Evolutionary conservation across 37 sponge, comb jelly and placozoan genomes (phyloP), one percentile per base, ranked within the genome.

Genomic region (Oscarella lobularis): DNA sequence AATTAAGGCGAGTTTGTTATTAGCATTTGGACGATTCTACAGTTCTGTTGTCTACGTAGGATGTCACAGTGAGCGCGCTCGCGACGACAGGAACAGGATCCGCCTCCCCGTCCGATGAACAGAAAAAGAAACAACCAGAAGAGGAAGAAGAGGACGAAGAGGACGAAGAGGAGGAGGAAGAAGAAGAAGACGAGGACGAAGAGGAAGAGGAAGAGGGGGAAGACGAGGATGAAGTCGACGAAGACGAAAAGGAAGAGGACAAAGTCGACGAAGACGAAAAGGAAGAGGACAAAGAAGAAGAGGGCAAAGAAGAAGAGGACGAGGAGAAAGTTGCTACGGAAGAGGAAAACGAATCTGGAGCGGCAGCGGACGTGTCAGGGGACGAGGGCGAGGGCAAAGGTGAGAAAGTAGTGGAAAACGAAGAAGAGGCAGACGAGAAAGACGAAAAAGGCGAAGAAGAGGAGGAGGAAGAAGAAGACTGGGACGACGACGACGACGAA

Each of bases 271-370:
- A 48, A 48, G 20, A 5, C 72, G 40, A 82, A 37, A 66, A 38
- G 34, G 67, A 73, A 31, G 31, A 39, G 48, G 3, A 37, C 33
- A 40, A 60, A 37, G 39, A 75, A n/a, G 70, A 74, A 2, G 69
- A 77, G 33, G 74, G 39, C 38, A 38, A 82, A 39, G 74, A 69
- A 68, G 67, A 71, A 14, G 74, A 73, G 39, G 78, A 78, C 1
- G 83, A 78, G 35, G 83, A 83, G 39, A 74, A 73, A 38, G 78
- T 73, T 31, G 83, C 55, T 67, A 74, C 76, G 9, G 78, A 78
- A 65, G 84, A 79, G 75, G 75, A 81, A 3, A 75, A 76, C 20
- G 78, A 69, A 40, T 67, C 66, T 20, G 66, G 38, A 36, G 29
- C 39, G 6, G 83, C 76, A 65, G 32, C 35, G 65, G 76, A 75